Evolutionary conservation across 1,140 invertebrate species (phyloP).

Genomic region (Drosophila elegans): DNA sequence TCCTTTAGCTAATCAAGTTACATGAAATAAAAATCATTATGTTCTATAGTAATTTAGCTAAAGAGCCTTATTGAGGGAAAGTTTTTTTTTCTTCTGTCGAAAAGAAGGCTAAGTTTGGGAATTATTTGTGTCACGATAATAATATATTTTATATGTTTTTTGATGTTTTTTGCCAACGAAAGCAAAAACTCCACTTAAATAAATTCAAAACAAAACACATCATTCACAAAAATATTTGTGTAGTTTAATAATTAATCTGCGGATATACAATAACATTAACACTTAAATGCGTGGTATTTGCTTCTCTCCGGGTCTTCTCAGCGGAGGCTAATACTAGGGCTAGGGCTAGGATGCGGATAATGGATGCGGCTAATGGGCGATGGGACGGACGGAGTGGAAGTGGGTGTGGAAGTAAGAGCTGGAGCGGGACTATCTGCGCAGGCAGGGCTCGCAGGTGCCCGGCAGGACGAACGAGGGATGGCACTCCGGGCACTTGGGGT

Average conservation of each 20-base stretch:
- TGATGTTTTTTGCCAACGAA: too few relatives aligned
- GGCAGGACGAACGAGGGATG: slow-evolving; percentile 87
- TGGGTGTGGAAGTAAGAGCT: neutral
- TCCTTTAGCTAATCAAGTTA: too few relatives aligned
- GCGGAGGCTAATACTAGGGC: slow-evolving; percentile 33
- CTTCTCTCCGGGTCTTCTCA: slow-evolving; percentile 34
- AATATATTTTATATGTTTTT: too few relatives aligned
- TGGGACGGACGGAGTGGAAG: slow-evolving; percentile 26
- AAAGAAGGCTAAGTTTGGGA: too few relatives aligned
- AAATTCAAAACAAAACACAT: neutral
- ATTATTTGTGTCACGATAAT: too few relatives aligned
- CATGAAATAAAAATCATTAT: too few relatives aligned
- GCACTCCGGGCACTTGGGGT: slow-evolving; percentile 87
- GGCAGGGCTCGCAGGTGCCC: slow-evolving; percentile 87
- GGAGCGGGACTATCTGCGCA: slow-evolving; percentile 74
- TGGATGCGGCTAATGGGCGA: slow-evolving; percentile 52
- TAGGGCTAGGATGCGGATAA: slow-evolving; percentile 38
- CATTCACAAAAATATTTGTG: slow-evolving; percentile 8
- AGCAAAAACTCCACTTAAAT: too few relatives aligned
- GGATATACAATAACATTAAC: slow-evolving; percentile 77
- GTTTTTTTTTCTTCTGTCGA: too few relatives aligned
- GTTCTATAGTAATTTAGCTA: too few relatives aligned
- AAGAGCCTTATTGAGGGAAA: too few relatives aligned
- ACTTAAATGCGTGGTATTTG: slow-evolving; percentile 75
- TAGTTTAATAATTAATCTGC: slow-evolving; percentile 54